A percentile compares a stretch with the other conserved stretches of the same genome.
Conservation (phyloP, 2,888 invertebrate species). For the Ashinkailepas kermadecensis region DNA sequence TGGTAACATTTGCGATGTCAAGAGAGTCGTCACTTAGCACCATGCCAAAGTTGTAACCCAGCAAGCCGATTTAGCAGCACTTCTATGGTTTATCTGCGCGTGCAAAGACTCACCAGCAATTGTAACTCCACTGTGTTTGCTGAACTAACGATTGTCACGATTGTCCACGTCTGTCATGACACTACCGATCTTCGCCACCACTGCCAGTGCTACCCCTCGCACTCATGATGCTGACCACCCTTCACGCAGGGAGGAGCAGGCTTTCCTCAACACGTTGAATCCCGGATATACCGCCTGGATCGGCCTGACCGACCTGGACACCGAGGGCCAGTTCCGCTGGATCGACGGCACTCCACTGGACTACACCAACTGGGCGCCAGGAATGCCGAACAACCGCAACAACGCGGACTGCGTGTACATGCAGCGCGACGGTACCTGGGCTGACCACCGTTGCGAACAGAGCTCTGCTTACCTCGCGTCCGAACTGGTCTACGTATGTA, state of each 20-base stretch:
- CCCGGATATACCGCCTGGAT: background rate
- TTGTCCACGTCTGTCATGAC: no score
- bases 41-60: no score
- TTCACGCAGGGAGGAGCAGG: background rate
- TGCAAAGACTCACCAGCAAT: no score
- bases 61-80: no score
- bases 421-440: background rate
- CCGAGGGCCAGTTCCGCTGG: background rate
- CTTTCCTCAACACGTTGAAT: background rate
- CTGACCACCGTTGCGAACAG: background rate
- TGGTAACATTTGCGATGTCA: no score
- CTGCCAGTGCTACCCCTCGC: no score
- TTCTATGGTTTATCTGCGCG: no score
- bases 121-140: no score
- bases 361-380: background rate
- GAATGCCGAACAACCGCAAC: slow-evolving; percentile 2
- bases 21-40: no score
- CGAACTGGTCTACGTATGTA: background rate
- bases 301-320: background rate
- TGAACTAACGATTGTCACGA: no score
- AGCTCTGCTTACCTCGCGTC: background rate
- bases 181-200: no score
- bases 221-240: no score
- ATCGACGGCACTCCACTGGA: background rate
- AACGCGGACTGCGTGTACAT: slow-evolving; percentile 3